A percentile compares a stretch with the other conserved stretches of the same genome.
phyloP scores from a whole-genome alignment of 2,113 vertebrate genomes.

The Crocuta crocuta region DNA sequence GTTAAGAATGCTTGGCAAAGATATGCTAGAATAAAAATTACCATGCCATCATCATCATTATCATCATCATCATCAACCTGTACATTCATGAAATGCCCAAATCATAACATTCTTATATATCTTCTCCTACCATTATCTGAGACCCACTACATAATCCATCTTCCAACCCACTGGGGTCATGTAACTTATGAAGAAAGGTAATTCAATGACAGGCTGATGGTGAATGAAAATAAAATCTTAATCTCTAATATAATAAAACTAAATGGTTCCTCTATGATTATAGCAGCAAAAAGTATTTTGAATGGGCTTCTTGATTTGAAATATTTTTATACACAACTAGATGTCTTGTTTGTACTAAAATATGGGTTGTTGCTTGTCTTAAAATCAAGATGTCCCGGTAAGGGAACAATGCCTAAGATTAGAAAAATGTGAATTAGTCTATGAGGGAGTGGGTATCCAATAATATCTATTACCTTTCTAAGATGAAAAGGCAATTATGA shows the following conservation, averaged over 20 bases:
- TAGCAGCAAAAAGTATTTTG: slow-evolving; percentile 20
- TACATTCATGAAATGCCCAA: background rate
- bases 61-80: background rate
- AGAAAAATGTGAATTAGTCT: background rate
- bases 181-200: background rate
- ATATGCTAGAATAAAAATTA: background rate
- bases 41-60: background rate
- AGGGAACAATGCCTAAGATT: background rate
- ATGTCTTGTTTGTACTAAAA: background rate
- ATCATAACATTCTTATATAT: background rate
- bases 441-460: background rate
- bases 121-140: background rate
- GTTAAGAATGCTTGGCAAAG: background rate
- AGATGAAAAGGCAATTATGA: background rate
- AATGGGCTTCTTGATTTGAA: background rate
- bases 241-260: background rate
- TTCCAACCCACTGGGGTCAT: background rate
- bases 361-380: background rate
- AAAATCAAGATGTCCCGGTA: background rate
- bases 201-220: background rate
- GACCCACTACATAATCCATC: background rate
- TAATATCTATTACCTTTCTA: background rate
- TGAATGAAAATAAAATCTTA: background rate
- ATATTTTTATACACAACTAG: background rate
- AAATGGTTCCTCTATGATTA: background rate